Percentiles rank a stretch among this genome's conserved stretches.
Conservation (phyloP, 2,888 invertebrate species). For the Acanthosepion pharaonis region DNA sequence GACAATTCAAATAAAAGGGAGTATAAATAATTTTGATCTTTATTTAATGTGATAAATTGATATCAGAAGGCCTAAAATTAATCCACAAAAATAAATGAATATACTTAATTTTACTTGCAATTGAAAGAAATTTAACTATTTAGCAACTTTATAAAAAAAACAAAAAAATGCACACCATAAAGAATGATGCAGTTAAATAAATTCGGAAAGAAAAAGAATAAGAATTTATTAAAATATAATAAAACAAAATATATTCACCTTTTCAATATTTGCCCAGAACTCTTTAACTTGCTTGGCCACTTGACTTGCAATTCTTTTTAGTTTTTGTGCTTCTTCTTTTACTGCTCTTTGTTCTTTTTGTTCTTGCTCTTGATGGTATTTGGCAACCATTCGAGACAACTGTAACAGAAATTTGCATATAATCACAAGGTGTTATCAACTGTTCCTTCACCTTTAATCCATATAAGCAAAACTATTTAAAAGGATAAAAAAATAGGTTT, state of each 20-base stretch:
- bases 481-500: too few species aligned
- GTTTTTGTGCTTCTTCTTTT: slow-evolving; percentile 89
- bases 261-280: slow-evolving; percentile 97
- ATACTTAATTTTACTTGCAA: too few species aligned
- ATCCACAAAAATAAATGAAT: too few species aligned
- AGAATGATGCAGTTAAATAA: too few species aligned
- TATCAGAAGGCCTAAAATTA: too few species aligned
- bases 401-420: slow-evolving; percentile 52
- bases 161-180: too few species aligned
- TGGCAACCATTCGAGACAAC: slow-evolving; percentile 72
- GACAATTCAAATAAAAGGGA: background rate
- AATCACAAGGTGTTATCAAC: background rate
- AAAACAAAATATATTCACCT: slow-evolving; percentile 77
- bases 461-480: too few species aligned
- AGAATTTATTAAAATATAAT: too few species aligned
- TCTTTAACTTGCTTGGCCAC: slow-evolving; percentile 93
- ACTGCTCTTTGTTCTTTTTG: slow-evolving; percentile 91
- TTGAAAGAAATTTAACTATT: too few species aligned
- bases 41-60: too few species aligned
- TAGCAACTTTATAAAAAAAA: too few species aligned
- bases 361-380: slow-evolving; percentile 77
- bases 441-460: background rate
- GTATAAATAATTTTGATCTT: background rate
- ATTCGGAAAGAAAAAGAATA: too few species aligned
- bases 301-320: slow-evolving; percentile 89